Percentiles rank a stretch among this genome's conserved stretches.
Conservation (phyloP, 2,888 invertebrate species). For the Dryadula phaetusa region DNA sequence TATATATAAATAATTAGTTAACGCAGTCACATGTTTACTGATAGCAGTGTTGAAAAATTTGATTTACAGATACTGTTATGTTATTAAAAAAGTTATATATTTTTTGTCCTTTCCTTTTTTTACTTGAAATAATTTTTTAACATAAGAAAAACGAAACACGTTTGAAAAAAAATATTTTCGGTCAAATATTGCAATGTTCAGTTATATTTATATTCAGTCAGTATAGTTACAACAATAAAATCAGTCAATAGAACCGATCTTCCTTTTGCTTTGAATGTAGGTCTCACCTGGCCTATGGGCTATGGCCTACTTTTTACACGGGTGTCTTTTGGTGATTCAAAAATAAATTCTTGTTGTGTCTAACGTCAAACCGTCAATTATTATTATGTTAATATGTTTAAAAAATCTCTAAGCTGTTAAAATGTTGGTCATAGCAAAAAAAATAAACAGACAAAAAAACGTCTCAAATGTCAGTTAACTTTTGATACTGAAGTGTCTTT, state of each 20-base stretch:
- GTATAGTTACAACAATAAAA: slow-evolving; percentile 22
- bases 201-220: background rate
- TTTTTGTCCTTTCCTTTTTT: too few relatives aligned
- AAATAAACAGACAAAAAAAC: background rate
- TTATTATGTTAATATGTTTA: background rate
- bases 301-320: slow-evolving; percentile 16
- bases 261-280: slow-evolving; percentile 36
- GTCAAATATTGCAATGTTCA: too few relatives aligned
- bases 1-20: background rate
- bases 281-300: too few relatives aligned
- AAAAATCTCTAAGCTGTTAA: background rate
- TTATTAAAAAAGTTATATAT: too few relatives aligned
- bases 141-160: too few relatives aligned
- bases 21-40: background rate
- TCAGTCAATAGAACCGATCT: slow-evolving; percentile 31
- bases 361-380: background rate
- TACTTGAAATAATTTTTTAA: too few relatives aligned
- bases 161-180: too few relatives aligned
- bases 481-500: background rate
- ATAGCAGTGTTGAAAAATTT: background rate
- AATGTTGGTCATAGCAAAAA: background rate
- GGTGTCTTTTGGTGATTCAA: background rate
- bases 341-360: background rate
- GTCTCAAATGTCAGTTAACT: background rate
- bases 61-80: background rate